These are phyloP conservation scores for Molossus molossus DNA, from an alignment of 2,797 vertebrate genomes.

Conservation along the genomic window DNA sequence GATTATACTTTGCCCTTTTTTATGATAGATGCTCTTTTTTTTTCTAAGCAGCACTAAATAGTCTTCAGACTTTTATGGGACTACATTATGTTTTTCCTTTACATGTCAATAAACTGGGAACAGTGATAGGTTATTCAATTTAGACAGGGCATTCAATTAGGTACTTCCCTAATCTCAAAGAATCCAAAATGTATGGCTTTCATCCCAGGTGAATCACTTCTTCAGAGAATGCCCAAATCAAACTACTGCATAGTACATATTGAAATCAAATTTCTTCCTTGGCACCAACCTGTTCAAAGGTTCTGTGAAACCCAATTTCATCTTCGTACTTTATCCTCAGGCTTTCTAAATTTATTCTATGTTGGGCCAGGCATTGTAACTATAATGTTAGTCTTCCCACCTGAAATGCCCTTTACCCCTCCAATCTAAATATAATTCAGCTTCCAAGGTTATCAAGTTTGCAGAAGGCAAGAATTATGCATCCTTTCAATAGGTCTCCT, in stretches of 20 bases:
- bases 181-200: neutral
- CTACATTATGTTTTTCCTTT: neutral
- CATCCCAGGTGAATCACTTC: neutral
- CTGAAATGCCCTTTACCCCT: conserved; percentile 1
- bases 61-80: neutral
- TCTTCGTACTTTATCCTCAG: neutral
- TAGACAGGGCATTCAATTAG: neutral
- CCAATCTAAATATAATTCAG: neutral
- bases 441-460: neutral
- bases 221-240: neutral
- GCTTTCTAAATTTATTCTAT: neutral
- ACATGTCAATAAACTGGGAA: neutral
- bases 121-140: neutral
- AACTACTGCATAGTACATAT: neutral
- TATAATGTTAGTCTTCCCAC: neutral
- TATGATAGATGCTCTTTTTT: neutral
- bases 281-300: neutral
- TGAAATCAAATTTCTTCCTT: neutral
- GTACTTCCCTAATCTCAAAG: neutral
- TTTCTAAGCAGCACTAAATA: neutral
- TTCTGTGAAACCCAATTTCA: neutral
- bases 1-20: neutral
- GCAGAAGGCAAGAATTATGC: neutral
- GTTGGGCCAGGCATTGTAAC: fast-evolving
- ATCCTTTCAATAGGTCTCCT: neutral